Base-by-base conservation (phyloP, 2,888 invertebrate genomes). In the Nowickia ferox region DNA sequence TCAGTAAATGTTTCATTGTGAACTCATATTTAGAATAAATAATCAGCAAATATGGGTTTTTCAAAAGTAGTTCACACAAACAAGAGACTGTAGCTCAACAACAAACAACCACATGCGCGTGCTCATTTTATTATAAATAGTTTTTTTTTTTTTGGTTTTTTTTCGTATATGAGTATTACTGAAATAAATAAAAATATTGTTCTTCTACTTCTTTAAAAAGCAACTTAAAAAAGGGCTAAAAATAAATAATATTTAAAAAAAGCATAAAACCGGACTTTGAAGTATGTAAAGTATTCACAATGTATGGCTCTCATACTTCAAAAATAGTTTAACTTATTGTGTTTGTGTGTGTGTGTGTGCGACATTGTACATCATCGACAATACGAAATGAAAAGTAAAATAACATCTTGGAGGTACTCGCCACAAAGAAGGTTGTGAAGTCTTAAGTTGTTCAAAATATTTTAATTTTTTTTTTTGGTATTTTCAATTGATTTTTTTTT, bases 61-160 rank as follows among this genome's bases (percentile, higher is more conserved):
- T n/a, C n/a, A n/a, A n/a, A n/a, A n/a, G 5, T 55, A 46, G 4
- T 40, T 53, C 13, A 55, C 13, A 53, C 44, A 53, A 63, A 42
- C 11, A 22, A 51, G 5, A 30, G 30, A 30, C 5, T 30, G 9
- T n/a, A 55, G 2, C 53, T 51, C 44, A 17, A 44, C 63, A 79
- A 30, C 19, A 46, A 71, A 63, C 61, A 19, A 71, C 71, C 79
- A 63, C 71, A 79, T 79, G 79, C 53, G 61, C 53, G 63, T 68
- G 75, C 75, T 75, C 81, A 75, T 75, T 81, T 81, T 65, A 81
- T 81, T 75, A 81, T 68, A 68, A 61, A 69, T 55, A 46, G 30
- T 75, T 15, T 51, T 61, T 65, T 30, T 19, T 51, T n/a, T 42
- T 30, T n/a, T n/a, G n/a, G n/a, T n/a, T 57, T 46, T 51, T 48